Evolutionary conservation across 2,797 vertebrate genomes (phyloP), one percentile per base, ranked within the genome.

Genomic region (Nothura maculosa): DNA sequence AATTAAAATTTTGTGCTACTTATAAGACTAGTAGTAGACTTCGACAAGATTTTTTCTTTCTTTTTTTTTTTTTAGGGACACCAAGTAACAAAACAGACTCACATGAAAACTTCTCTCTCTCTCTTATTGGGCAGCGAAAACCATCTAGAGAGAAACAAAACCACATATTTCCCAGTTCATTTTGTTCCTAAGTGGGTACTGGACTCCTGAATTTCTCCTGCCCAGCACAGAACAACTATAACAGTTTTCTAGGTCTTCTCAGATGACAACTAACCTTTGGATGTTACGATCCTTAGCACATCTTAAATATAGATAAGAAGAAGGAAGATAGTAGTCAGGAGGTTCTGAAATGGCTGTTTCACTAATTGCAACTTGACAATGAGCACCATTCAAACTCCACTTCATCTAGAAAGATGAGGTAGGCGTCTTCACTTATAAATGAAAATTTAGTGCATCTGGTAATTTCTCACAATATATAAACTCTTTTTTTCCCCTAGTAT

Each of bases 1-100:
- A 81, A 60, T 80, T 63, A 60, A 3, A 8, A 42, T 70, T 91
- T 87, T 54, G 12, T 7, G 68, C 43, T 72, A 69, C 47, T 85
- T 92, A 34, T 9, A 61, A 21, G 3, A 57, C 25, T 32, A 72
- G 27, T 20, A 52, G n/a, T 34, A 89, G 85, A 47, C 10, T 47
- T 81, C 20, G 4, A 47, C 21, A 85, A 52, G 54, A n/a, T n/a
- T 54, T 40, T 48, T 1, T 20, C 81, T 67, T 54, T 40, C 48
- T 1, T 20, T 84, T 67, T 83, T 81, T 73, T 55, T 79, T 34
- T 12, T 62, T 60, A 76, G 20, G 28, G 30, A 76, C 13, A 17
- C 32, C 45, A 50, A 62, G 28, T 70, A 68, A 60, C 4, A 64
- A 75, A 75, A 69, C 30, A n/a, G 12, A 43, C 74, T 69, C 75